Base-by-base conservation (phyloP, 1,140 invertebrate genomes). In the Sipha flava region DNA sequence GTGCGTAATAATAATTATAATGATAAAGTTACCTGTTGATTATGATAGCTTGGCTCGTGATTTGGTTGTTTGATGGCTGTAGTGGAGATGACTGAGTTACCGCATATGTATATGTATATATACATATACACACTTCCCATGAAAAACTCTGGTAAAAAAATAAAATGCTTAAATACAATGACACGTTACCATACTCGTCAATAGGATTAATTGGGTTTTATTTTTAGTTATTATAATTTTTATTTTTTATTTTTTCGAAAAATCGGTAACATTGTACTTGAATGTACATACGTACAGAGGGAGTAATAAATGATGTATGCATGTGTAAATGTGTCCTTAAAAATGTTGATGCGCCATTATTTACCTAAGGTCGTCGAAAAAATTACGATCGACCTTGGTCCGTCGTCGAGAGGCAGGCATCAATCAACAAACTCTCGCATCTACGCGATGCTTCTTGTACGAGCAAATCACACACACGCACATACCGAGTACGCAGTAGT, bases 351-450 rank as follows among this genome's bases (percentile, higher is more conserved):
- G 43, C 66, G 66, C 66, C 66, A 70, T 77, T 77, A 77, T 77
- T 77, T 77, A 77, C 73, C 49, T 77, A 77, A 77, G 73, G 73
- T 77, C 73, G 73, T 77, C 73, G 34, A 54, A 77, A 64, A 77
- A 37, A 31, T 40, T 54, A 77, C 73, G 52, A 37, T 34, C 52
- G 73, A 40, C 73, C 73, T 77, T 77, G 73, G 73, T 40, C 73
- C n/a, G 73, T 57, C 29, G 70, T 52, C 73, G 52, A 57, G 34
- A 57, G 47, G 26, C 40, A 49, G 70, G 5, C 73, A 77, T 77
- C 73, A 77, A 77, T 77, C 73, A 77, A 77, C 34, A 26, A 23
- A 73, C 29, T 34, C 47, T 77, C 45, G 14, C 18, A 29, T 21
- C 37, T 21, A 34, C 34, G 52, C 26, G 31, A 23, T 54, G 31